Base-by-base conservation (phyloP, 2,888 invertebrate species). In the Stomorhina lunata region DNA sequence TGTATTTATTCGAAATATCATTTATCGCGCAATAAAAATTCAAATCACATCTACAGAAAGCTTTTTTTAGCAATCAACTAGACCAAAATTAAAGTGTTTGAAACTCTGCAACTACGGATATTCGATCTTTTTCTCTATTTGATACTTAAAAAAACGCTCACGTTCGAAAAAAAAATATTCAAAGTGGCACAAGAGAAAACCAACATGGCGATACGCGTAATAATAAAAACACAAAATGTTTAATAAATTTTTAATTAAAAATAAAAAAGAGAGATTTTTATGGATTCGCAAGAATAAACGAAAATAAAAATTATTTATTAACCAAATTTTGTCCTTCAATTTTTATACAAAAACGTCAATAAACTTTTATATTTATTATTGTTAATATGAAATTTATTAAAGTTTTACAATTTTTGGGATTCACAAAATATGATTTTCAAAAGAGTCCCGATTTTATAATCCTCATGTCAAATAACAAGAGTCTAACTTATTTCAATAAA, bases 261-360 rank as follows among this genome's bases (percentile, higher is more conserved):
- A n/a, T n/a, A n/a, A 12, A 50, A 72, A 50, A 48, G 50, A 72
- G 72, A 15, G 29, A 34, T 61, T 22, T 48, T 61, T 72, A 29
- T 72, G 15, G 27, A 61, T 43, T 66, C 34, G 4, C n/a, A n/a
- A 22, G 7, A 32, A 50, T 27, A 25, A 15, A 53, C 27, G n/a
- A 15, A 1, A n/a, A n/a, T 17, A 9, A 63, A 40, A n/a, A 43
- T 53, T 9, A 40, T 53, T 20, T 50, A 20, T n/a, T n/a, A n/a
- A n/a, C n/a, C n/a, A n/a, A 37, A 63, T 20, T 25, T 20, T 63
- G 63, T 73, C 75, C 75, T 75, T 75, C 75, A 66, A 17, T 40
- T 9, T 40, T 53, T 10, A 6, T 32, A 34, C 20, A 69, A 10
- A 75, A 66, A 48, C 57, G 75, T 75, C 75, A 75, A 66, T n/a